These are phyloP conservation scores for Timema cristinae DNA, from an alignment of 2,888 invertebrate genomes.

Conservation along the genomic window DNA sequence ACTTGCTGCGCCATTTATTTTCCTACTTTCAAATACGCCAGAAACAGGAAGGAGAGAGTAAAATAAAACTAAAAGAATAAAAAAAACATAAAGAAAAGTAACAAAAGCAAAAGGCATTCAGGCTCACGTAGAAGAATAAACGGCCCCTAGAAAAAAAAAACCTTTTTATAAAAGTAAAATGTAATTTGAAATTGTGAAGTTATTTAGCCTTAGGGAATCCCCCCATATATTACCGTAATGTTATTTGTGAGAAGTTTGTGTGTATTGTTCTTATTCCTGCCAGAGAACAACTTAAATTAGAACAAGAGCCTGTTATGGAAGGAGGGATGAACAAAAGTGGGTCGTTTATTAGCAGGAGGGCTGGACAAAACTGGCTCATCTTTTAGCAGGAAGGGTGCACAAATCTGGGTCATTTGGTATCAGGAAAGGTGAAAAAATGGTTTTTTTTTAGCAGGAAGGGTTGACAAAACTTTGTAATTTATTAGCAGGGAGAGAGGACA, in stretches of 20 bases:
- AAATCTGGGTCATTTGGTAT: no score
- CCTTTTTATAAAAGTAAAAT: slow-evolving; percentile 13
- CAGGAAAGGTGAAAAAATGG: no score
- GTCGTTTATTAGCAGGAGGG: no score
- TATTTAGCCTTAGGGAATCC: slow-evolving; percentile 10
- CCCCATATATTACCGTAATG: slow-evolving; percentile 13
- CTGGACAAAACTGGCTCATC: no score
- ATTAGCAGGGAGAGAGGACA: no score
- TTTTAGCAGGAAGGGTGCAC: no score
- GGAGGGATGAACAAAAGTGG: no score
- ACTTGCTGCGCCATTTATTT: no score
- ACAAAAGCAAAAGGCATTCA: slow-evolving; percentile 12
- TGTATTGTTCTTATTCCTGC: not conserved
- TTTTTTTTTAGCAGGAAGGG: no score
- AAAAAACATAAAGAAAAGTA: slow-evolving; percentile 4
- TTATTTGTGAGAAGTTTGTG: slow-evolving; percentile 10
- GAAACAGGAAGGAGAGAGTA: not conserved
- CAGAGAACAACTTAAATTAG: no score
- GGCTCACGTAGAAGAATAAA: slow-evolving; percentile 3
- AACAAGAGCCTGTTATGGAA: no score
- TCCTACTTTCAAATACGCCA: not conserved
- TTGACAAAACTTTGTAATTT: no score
- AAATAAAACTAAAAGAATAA: slow-evolving; percentile 6
- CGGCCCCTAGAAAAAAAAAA: slow-evolving; percentile 7
- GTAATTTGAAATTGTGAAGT: slow-evolving; percentile 17